These are phyloP conservation scores for Oasisia sp. DNA, from an alignment of 2,888 invertebrate species.

Conservation along the genomic window DNA sequence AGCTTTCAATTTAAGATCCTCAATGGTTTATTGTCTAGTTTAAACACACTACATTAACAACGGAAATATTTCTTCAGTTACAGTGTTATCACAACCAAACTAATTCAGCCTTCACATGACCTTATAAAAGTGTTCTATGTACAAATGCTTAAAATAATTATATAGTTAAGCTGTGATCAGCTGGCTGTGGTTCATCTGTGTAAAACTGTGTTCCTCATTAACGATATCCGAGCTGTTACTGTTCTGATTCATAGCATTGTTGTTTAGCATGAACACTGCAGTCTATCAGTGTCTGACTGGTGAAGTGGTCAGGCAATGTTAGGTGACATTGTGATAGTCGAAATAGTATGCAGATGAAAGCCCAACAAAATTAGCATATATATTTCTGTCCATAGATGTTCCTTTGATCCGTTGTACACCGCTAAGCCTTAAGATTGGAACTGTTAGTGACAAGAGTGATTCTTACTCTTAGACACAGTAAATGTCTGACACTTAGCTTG, in stretches of 20 bases:
- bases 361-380: no score
- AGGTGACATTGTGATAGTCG: no score
- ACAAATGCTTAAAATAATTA: not conserved
- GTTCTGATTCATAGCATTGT: not conserved
- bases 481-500: not conserved
- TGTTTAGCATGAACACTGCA: not conserved
- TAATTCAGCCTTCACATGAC: not conserved
- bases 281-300: not conserved
- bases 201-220: not conserved
- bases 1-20: no score
- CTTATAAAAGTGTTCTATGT: not conserved
- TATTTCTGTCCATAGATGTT: no score
- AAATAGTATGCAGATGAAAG: no score
- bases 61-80: no score
- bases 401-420: no score
- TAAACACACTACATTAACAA: no score
- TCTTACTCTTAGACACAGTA: not conserved
- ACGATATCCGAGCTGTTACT: not conserved
- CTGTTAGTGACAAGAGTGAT: not conserved
- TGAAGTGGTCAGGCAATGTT: not conserved
- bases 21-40: no score
- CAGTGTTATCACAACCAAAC: not conserved
- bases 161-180: not conserved
- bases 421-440: not conserved
- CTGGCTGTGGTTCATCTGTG: not conserved